Evolutionary conservation across 2,888 invertebrate genomes (phyloP), one percentile per base, ranked within the genome.

Genomic region (Mellilla xanthometata): DNA sequence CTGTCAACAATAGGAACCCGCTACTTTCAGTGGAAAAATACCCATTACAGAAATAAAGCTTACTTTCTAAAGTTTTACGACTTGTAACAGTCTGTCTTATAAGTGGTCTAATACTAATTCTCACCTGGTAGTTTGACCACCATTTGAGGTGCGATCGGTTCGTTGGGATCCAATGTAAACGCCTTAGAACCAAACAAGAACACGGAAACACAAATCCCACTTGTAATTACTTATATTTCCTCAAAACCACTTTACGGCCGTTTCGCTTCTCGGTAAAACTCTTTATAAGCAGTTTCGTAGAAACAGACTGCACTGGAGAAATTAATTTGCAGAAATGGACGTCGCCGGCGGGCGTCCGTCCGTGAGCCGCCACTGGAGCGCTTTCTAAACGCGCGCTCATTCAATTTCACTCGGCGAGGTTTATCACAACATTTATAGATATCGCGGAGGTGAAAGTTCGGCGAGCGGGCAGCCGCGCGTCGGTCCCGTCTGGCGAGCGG

Each of bases 81-180:
- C n/a, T n/a, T n/a, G n/a, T n/a, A n/a, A 1, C 2, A 5, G 15
- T 39, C 41, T 41, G 42, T 40, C 51, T 53, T 19, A 49, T 38
- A 38, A 28, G 33, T 36, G 12, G 32, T 39, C 52, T 39, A 40
- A 3, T 7, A 30, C 33, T 51, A 54, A 43, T 45, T 62, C 81
- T 86, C 55, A 89, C 89, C 89, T 86, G 89, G 88, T 76, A 89
- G 81, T 76, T 86, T 88, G 62, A 87, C 89, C 88, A 89, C 89
- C 89, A 89, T 89, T 82, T 81, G 82, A 85, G 89, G 88, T 81
- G 80, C 69, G 62, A 63, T 61, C 48, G 76, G 79, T 66, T 76
- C 75, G 67, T 87, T 85, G 86, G 89, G 88, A 89, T 89, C 89
- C 89, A 89, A 89, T 85, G 80, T 89, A 88, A 83, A 84, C 75